Conservation (phyloP, 2,797 vertebrate species). For the Acipenser transmontanus region DNA sequence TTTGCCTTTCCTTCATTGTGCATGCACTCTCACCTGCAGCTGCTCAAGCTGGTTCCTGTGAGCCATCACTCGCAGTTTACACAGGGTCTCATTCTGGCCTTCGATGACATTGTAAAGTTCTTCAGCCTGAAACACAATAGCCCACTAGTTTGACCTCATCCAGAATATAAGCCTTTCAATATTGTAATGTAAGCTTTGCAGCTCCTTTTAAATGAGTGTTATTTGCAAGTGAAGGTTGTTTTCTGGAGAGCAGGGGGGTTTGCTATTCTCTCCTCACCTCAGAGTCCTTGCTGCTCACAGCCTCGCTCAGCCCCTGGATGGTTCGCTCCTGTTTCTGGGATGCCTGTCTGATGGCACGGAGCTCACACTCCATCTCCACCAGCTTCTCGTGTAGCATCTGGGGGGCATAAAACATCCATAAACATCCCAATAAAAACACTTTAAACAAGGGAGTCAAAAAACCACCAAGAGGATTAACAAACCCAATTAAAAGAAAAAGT, state of each 20-base stretch:
- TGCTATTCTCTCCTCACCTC: constrained; percentile 58
- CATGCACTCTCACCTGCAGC: constrained; percentile 54
- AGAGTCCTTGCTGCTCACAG: constrained; percentile 65
- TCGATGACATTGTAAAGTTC: constrained; percentile 73
- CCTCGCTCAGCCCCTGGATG: constrained; percentile 69
- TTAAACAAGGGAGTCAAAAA: too few relatives aligned
- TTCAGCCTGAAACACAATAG: constrained; percentile 50
- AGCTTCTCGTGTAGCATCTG: constrained; percentile 79
- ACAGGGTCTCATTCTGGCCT: constrained; percentile 74
- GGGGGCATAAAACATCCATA: constrained; percentile 6
- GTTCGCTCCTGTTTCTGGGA: constrained; percentile 66
- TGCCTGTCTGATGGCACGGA: constrained; percentile 63
- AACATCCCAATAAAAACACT: constrained; percentile 6
- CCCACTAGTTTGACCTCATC: background rate
- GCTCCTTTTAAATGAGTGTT: background rate
- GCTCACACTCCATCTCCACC: constrained; percentile 66
- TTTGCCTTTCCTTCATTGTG: too few relatives aligned
- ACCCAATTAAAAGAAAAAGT: too few relatives aligned
- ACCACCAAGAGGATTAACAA: too few relatives aligned
- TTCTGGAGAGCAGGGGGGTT: background rate
- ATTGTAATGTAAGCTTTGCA: background rate
- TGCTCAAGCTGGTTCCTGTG: constrained; percentile 70
- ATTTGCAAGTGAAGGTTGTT: background rate
- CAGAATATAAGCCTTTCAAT: background rate
- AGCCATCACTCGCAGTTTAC: constrained; percentile 69